These are phyloP conservation scores for Lycaon pictus DNA, from an alignment of 2,113 vertebrate species.

Conservation along the genomic window DNA sequence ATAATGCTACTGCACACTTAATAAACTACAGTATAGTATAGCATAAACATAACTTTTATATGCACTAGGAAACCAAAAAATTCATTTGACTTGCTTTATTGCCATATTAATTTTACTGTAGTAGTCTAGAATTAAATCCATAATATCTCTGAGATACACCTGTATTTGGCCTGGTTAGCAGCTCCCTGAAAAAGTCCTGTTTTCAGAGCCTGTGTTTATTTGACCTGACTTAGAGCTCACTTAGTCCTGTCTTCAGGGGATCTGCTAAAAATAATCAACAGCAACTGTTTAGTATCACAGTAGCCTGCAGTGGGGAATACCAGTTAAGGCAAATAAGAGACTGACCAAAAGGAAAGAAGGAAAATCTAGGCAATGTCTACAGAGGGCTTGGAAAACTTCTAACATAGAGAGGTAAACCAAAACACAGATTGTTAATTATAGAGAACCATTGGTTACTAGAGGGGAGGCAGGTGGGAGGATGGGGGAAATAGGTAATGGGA, in stretches of 20 bases:
- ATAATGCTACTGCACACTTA: neutral
- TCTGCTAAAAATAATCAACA: neutral
- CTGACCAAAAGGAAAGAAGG: neutral
- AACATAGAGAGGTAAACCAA: neutral
- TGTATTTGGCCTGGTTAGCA: neutral
- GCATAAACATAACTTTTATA: neutral
- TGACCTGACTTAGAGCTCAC: neutral
- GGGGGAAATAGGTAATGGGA: neutral
- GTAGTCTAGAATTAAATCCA: neutral
- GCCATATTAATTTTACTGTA: neutral
- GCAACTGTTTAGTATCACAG: neutral
- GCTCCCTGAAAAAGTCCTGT: neutral
- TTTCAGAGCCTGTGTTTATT: neutral
- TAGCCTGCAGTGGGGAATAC: neutral
- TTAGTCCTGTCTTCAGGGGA: neutral
- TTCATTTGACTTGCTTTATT: neutral
- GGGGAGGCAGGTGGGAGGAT: neutral
- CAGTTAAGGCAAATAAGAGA: neutral
- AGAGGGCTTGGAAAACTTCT: neutral
- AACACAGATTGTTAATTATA: neutral
- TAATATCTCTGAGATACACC: neutral
- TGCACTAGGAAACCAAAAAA: neutral
- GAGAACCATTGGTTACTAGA: neutral
- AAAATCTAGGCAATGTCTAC: neutral
- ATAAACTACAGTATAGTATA: neutral